A percentile compares a stretch with the other conserved stretches of the same genome.
phyloP scores from a whole-genome alignment of 2,113 vertebrate species.

The Cyprinus carpio region DNA sequence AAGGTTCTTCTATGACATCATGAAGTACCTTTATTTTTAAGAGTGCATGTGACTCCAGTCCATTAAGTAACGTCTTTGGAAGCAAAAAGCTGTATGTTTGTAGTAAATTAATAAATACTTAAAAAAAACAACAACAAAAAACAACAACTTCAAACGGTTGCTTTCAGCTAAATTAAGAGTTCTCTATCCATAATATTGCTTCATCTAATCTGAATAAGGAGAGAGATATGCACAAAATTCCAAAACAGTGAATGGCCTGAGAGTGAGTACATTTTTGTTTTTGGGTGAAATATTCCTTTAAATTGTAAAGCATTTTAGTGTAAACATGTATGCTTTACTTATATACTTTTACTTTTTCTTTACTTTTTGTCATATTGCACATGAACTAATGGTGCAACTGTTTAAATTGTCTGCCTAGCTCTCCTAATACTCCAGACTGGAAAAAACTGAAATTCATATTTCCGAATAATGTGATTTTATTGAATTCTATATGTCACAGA shows the following conservation, averaged over 20 bases:
- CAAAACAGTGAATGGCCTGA: background rate
- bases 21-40: too few relatives aligned
- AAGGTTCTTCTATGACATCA: too few relatives aligned
- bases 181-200: background rate
- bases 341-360: background rate
- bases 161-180: too few relatives aligned
- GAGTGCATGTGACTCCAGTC: too few relatives aligned
- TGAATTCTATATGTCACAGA: background rate
- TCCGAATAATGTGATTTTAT: constrained; percentile 15
- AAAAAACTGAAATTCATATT: constrained; percentile 1
- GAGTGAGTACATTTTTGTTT: background rate
- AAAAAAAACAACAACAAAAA: too few relatives aligned
- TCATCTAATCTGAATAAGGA: background rate
- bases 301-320: background rate
- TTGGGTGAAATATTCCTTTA: background rate
- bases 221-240: background rate
- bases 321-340: background rate
- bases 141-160: too few relatives aligned
- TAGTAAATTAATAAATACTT: too few relatives aligned
- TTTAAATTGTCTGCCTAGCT: background rate
- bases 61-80: too few relatives aligned
- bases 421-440: constrained; percentile 1
- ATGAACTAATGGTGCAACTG: background rate
- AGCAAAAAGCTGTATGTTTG: too few relatives aligned
- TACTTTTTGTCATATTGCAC: background rate